These are phyloP conservation scores for Prochilodus magdalenae DNA, from an alignment of 2,113 vertebrate species.

Conservation along the genomic window DNA sequence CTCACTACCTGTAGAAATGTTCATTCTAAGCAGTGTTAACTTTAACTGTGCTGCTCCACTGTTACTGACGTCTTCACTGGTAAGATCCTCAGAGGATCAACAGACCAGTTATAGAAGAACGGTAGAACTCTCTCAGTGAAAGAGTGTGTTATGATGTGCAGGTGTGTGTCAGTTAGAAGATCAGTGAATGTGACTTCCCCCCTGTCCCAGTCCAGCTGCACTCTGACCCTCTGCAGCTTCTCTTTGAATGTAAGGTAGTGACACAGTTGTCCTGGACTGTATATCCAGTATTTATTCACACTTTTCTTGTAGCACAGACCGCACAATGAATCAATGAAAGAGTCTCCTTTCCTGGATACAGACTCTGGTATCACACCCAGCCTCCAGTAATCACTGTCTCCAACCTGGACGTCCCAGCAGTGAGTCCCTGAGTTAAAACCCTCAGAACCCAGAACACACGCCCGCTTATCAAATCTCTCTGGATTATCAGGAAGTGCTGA, in stretches of 20 bases:
- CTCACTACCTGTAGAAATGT: no score
- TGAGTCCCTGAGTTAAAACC: conserved; percentile 41
- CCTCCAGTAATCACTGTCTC: conserved; percentile 41
- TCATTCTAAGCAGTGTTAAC: no score
- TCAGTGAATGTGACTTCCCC: conserved; percentile 20
- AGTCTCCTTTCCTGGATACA: neutral
- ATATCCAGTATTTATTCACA: neutral
- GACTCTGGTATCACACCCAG: conserved; percentile 48
- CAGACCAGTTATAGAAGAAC: no score
- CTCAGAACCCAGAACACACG: conserved; percentile 44
- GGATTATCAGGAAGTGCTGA: conserved; percentile 6
- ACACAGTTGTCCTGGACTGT: neutral
- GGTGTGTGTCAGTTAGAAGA: neutral
- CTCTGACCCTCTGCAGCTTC: neutral
- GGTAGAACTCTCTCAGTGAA: no score
- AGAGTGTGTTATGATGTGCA: no score
- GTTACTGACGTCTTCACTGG: no score
- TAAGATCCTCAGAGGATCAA: no score
- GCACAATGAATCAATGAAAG: neutral
- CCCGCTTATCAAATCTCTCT: conserved; percentile 4
- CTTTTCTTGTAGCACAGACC: conserved; percentile 2
- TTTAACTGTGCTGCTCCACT: no score
- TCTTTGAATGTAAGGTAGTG: neutral
- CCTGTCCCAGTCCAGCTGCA: conserved; percentile 28
- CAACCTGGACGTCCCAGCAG: conserved; percentile 53